Percentiles rank a stretch among this genome's conserved stretches.
phyloP scores from a whole-genome alignment of 2,888 invertebrate genomes.

The Diloba caeruleocephala region DNA sequence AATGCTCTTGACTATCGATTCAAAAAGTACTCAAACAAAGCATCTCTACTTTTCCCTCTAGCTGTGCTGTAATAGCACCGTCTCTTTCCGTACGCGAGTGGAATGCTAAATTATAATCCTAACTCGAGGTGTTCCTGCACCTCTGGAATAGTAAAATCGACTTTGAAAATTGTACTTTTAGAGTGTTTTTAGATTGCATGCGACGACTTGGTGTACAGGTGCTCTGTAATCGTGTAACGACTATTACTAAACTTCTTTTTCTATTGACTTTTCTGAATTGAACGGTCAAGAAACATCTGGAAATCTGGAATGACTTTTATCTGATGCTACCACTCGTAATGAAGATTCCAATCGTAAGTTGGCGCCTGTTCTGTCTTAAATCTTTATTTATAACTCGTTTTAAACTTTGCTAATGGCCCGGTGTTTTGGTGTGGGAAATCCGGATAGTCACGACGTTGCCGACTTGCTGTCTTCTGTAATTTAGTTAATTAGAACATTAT shows the following conservation, averaged over 20 bases:
- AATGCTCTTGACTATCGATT: slow-evolving; percentile 72
- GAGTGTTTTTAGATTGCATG: slow-evolving; percentile 70
- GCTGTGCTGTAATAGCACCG: slow-evolving; percentile 63
- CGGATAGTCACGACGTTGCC: slow-evolving; percentile 54
- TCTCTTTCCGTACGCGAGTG: slow-evolving; percentile 70
- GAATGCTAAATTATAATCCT: slow-evolving; percentile 73
- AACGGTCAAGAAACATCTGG: slow-evolving; percentile 58
- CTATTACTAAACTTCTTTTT: slow-evolving; percentile 63
- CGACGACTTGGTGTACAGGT: slow-evolving; percentile 62
- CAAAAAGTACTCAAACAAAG: slow-evolving; percentile 68
- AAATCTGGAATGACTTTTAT: slow-evolving; percentile 44
- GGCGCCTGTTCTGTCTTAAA: slow-evolving; percentile 38
- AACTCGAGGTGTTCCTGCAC: slow-evolving; percentile 62
- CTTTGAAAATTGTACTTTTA: slow-evolving; percentile 72
- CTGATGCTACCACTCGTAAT: slow-evolving; percentile 28
- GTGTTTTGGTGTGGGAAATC: slow-evolving; percentile 50
- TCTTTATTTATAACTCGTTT: slow-evolving; percentile 48
- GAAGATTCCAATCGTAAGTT: slow-evolving; percentile 50
- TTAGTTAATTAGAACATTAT: slow-evolving; percentile 48
- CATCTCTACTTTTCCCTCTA: slow-evolving; percentile 66
- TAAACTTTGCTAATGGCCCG: slow-evolving; percentile 49
- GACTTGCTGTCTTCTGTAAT: slow-evolving; percentile 33
- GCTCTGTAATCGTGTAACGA: slow-evolving; percentile 66
- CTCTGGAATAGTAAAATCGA: slow-evolving; percentile 67
- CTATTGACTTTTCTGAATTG: slow-evolving; percentile 64